Percentiles rank a stretch among this genome's conserved stretches.
These are phyloP conservation scores for Phaonia tiefii DNA, from an alignment of 2,888 invertebrate species.

Conservation along the genomic window DNA sequence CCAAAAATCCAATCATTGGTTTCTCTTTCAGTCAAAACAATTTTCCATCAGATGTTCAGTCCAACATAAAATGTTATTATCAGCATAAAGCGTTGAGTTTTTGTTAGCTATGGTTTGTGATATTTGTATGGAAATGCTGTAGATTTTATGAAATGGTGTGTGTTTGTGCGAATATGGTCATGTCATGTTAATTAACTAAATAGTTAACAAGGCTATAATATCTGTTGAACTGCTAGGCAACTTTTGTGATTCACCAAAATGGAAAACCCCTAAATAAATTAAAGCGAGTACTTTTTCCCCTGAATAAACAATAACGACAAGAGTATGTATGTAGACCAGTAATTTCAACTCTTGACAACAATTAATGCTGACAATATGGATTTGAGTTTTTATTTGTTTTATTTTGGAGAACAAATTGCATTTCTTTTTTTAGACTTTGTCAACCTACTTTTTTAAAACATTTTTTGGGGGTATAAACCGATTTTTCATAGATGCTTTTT, in stretches of 20 bases:
- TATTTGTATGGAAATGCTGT: neutral
- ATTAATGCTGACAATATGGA: conserved; percentile 49
- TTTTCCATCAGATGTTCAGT: too few species aligned
- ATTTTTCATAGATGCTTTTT: conserved; percentile 51
- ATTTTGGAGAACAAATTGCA: neutral
- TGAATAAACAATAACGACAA: conserved; percentile 10
- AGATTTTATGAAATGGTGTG: conserved; percentile 31
- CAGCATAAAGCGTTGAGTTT: conserved; percentile 14
- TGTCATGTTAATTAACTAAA: conserved; percentile 67
- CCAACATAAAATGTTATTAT: conserved; percentile 24
- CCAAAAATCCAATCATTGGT: too few species aligned
- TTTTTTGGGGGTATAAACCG: conserved; percentile 31
- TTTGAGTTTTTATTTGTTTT: conserved; percentile 22
- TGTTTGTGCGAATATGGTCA: conserved; percentile 39
- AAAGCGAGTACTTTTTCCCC: conserved; percentile 32
- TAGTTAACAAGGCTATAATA: conserved; percentile 66
- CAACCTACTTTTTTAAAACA: conserved; percentile 30
- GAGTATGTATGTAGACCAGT: conserved; percentile 18
- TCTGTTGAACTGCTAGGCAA: conserved; percentile 41
- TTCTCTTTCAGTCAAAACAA: too few species aligned
- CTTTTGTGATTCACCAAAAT: conserved; percentile 12
- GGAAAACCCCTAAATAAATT: too few species aligned
- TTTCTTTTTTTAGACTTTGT: conserved; percentile 1
- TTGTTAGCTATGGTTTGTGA: neutral
- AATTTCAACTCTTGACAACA: conserved; percentile 56